phyloP scores from a whole-genome alignment of 2,888 invertebrate genomes.

The Bombyx huttoni region DNA sequence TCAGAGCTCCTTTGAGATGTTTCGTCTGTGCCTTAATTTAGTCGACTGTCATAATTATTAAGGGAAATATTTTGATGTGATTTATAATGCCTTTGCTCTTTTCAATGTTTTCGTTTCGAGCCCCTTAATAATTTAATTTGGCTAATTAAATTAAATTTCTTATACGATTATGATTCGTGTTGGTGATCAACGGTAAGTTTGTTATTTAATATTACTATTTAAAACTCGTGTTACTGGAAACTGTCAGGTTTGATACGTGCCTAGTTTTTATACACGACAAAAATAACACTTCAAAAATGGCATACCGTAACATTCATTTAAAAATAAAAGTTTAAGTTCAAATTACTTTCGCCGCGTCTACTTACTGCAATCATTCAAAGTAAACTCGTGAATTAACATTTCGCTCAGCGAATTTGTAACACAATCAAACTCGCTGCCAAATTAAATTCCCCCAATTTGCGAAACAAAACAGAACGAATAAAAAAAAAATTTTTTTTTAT shows the following conservation, averaged over 20 bases:
- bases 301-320: constrained; percentile 3
- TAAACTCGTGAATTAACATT: constrained; percentile 17
- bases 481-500: constrained; percentile 11
- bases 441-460: constrained; percentile 52
- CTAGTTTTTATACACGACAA: no score
- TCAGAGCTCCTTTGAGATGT: constrained; percentile 46
- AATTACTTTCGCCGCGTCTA: background rate
- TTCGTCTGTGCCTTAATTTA: constrained; percentile 52
- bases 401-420: constrained; percentile 29
- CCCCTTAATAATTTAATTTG: background rate
- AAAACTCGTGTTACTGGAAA: no score
- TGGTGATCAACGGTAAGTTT: no score
- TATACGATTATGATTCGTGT: background rate
- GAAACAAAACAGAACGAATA: constrained; percentile 38
- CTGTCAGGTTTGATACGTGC: no score
- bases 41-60: constrained; percentile 43
- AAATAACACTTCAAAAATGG: background rate
- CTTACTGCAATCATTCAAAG: constrained; percentile 8
- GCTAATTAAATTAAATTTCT: background rate
- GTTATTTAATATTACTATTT: no score
- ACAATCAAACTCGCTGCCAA: constrained; percentile 38
- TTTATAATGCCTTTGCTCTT: constrained; percentile 20
- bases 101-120: constrained; percentile 12
- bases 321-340: background rate
- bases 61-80: constrained; percentile 35